Base-by-base conservation (phyloP, 1,140 invertebrate genomes). In the Harlomillsia oculata region DNA sequence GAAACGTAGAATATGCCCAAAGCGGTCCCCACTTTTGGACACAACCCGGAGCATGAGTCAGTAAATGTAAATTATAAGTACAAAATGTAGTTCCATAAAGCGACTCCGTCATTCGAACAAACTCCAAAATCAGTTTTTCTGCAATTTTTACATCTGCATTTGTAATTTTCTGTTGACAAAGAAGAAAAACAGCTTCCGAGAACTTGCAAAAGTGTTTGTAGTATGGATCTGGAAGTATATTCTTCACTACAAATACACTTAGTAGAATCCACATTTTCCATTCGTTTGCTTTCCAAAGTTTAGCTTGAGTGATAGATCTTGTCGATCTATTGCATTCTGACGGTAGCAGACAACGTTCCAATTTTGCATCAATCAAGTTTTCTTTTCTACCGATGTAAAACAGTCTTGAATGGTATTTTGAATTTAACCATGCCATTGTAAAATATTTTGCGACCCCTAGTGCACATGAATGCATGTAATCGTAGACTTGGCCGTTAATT, bases 221-320 rank as follows among this genome's bases (percentile, higher is more conserved):
- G 53, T 59, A 69, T 26, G 34, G 30, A 5, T 56, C 26, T 5
- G 53, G 53, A 8, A 69, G 40, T 25, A 63, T 34, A n/a, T 59
- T 51, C 21, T 28, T 26, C 13, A 69, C 29, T 1, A 66, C 53
- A 3, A 67, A 9, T 1, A 57, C 62, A 44, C 62, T 60, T 28
- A 50, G 46, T 0, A 68, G 44, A n/a, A 50, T 39, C 56, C 62
- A 67, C 3, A 53, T 62, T 45, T 56, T 63, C 44, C 50, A 69
- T 40, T 69, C 64, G 0, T 59, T 56, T n/a, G 67, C 68, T 52
- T 68, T 69, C 57, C 59, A 66, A n/a, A 37, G 34, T 9, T 46
- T 55, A 11, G 39, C 3, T 0, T 66, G 36, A 34, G 45, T 48
- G n/a, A 67, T 40, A 1, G 59, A 63, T 40, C 57, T 14, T 44